Evolutionary conservation across 2,888 invertebrate species (phyloP), one percentile per base, ranked within the genome.

Genomic region (Ecliptopera silaceata): DNA sequence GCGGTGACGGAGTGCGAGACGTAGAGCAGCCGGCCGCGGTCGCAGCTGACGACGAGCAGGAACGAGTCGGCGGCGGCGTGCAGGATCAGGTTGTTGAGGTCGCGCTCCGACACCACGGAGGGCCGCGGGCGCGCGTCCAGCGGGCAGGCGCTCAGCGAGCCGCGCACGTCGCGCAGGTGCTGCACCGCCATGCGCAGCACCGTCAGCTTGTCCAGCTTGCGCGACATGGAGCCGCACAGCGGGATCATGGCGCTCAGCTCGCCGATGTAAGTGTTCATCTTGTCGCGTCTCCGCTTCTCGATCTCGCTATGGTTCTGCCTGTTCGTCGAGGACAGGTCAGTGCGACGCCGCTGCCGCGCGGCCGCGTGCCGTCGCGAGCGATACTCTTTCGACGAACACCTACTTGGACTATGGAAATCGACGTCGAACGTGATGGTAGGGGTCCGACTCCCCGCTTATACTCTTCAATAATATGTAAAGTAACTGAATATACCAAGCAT

Each of bases 291-390:
- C 0, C 98, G 92, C 82, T 98, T 98, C 87, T 98, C 98, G 60
- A 98, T 98, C 88, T 98, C 98, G 83, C 98, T 98, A 88, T 98
- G 98, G 86, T 98, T 98, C 86, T 98, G 98, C 74, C 97, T 97
- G 82, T n/a, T 26, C 13, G 12, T 26, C 10, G 22, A 26, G 2
- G 10, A 10, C 22, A n/a, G 6, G 18, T 41, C 3, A 20, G 12
- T 20, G 17, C 38, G 2, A 3, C 1, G 38, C 6, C 1, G 34
- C n/a, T 34, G 13, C 3, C 12, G 13, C n/a, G n/a, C n/a, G n/a
- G n/a, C n/a, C n/a, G n/a, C n/a, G n/a, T n/a, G n/a, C n/a, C n/a
- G 32, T 34, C 32, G 13, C 32, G 32, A 34, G 12, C 34, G 34
- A 2, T 34, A 13, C 12, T 12, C 13, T 6, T 5, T 13, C 6